phyloP scores from a whole-genome alignment of 2,113 vertebrate species.

The Phrynosoma blainvillii region DNA sequence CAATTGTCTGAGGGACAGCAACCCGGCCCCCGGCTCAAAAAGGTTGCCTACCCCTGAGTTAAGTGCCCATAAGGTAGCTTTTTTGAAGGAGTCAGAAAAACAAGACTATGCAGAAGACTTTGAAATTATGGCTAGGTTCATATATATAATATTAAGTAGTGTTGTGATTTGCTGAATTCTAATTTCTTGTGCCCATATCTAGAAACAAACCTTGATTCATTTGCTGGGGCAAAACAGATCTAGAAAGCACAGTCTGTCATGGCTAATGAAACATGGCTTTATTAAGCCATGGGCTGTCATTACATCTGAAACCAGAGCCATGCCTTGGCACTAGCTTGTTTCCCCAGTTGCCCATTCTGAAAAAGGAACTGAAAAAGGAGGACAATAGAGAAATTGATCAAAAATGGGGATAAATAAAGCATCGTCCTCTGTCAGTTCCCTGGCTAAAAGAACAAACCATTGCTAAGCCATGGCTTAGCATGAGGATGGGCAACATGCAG shows the following conservation, averaged over 20 bases:
- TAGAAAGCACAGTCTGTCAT: neutral
- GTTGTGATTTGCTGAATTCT: neutral
- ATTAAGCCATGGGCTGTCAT: neutral
- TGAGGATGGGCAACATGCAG: neutral
- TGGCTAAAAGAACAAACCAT: too few species aligned
- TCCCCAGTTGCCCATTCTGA: too few species aligned
- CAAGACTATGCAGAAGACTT: neutral
- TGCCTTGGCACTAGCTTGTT: too few species aligned
- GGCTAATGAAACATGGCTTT: neutral
- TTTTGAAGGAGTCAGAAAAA: neutral
- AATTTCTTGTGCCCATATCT: neutral
- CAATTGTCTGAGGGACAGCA: too few species aligned
- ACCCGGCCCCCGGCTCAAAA: too few species aligned
- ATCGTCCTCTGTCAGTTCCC: too few species aligned
- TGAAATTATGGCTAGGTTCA: neutral
- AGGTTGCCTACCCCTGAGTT: too few species aligned
- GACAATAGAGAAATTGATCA: too few species aligned
- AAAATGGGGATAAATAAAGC: too few species aligned
- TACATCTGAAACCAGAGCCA: too few species aligned
- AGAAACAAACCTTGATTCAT: neutral
- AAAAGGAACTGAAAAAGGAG: too few species aligned
- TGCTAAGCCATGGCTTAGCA: neutral
- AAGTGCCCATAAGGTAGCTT: neutral
- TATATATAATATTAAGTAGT: neutral
- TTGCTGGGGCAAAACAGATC: neutral